A percentile compares a stretch with the other conserved stretches of the same genome.
phyloP scores from a whole-genome alignment of 2,888 invertebrate genomes.

The Dione juno region DNA sequence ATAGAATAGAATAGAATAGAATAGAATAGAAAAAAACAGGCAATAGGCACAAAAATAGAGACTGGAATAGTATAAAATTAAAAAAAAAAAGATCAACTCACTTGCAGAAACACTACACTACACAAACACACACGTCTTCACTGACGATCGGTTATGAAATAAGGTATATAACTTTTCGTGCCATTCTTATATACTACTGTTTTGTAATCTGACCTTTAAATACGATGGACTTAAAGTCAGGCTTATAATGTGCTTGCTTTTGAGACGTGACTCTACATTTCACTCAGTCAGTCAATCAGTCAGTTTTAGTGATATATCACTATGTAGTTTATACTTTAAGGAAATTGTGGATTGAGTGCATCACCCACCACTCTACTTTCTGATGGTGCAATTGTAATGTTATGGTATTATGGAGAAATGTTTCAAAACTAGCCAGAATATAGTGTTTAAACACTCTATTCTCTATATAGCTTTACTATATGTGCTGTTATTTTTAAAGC shows the following conservation, averaged over 20 bases:
- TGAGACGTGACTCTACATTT: neutral
- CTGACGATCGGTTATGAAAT: constrained; percentile 36
- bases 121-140: constrained; percentile 36
- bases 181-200: constrained; percentile 44
- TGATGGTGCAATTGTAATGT: too few relatives aligned
- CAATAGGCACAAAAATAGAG: neutral
- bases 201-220: constrained; percentile 42
- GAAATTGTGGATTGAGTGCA: too few relatives aligned
- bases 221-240: constrained; percentile 14
- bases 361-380: too few relatives aligned
- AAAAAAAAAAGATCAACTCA: constrained; percentile 42
- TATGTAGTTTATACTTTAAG: neutral
- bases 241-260: neutral
- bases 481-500: too few relatives aligned
- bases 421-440: too few relatives aligned
- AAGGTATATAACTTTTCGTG: constrained; percentile 26
- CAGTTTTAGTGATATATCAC: neutral
- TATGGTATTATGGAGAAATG: too few relatives aligned
- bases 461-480: too few relatives aligned
- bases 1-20: neutral
- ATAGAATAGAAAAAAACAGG: neutral
- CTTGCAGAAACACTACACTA: constrained; percentile 43
- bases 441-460: too few relatives aligned
- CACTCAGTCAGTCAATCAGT: too few relatives aligned
- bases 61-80: neutral